phyloP scores from a whole-genome alignment of 1,140 invertebrate genomes.

The Condylostylus longicornis region DNA sequence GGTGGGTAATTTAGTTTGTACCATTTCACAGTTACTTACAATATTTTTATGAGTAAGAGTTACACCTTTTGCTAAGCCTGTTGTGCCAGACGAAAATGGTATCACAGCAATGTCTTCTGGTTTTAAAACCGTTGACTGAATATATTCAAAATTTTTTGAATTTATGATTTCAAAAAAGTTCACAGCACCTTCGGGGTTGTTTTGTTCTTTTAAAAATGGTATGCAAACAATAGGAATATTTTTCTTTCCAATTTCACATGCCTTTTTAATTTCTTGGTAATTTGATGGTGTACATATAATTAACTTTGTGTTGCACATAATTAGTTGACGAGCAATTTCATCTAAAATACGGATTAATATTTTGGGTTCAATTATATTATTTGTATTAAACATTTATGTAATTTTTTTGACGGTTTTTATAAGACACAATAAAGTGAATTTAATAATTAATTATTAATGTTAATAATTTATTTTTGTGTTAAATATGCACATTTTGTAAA shows the following conservation, averaged over 20 bases:
- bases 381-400: no score
- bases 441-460: no score
- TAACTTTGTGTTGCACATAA: conserved; percentile 45
- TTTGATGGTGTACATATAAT: conserved; percentile 47
- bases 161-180: conserved; percentile 41
- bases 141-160: conserved; percentile 19
- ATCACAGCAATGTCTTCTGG: conserved; percentile 38
- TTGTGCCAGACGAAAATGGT: conserved; percentile 74
- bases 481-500: no score
- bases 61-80: conserved; percentile 77
- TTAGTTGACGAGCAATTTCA: conserved; percentile 57
- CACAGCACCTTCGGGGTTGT: conserved; percentile 36
- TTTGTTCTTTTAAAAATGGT: conserved; percentile 28
- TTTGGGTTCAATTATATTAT: no score
- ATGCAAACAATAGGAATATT: conserved; percentile 41
- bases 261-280: conserved; percentile 33
- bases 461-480: no score
- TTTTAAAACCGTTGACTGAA: conserved; percentile 31
- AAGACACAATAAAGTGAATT: no score
- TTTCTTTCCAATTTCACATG: conserved; percentile 29
- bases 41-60: conserved; percentile 56
- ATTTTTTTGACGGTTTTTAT: no score
- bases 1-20: conserved; percentile 24
- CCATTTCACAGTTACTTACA: conserved; percentile 37
- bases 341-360: conserved; percentile 50